Conservation (phyloP, 2,797 vertebrate genomes). For the Tangara arthus region DNA sequence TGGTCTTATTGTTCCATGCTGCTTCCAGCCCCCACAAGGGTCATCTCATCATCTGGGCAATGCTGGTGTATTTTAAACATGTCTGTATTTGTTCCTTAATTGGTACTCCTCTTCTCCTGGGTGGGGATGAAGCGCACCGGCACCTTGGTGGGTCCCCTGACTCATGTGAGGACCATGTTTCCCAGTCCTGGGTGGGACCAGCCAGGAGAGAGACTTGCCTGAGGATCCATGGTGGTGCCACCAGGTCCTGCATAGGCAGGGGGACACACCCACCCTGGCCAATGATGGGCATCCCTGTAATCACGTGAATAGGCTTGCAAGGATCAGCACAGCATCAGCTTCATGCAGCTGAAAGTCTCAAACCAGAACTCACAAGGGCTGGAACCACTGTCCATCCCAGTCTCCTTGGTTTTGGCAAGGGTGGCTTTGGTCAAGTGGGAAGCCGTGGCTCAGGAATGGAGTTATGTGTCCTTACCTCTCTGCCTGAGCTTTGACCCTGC, state of each 20-base stretch:
- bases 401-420: neutral
- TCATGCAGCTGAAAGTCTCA: neutral
- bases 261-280: neutral
- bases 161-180: rapidly evolving
- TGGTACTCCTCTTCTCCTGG: neutral
- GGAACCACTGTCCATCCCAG: neutral
- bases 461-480: neutral
- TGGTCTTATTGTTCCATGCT: neutral
- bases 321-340: neutral
- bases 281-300: neutral
- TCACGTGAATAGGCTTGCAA: neutral
- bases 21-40: neutral
- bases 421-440: neutral
- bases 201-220: neutral
- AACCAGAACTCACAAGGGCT: neutral
- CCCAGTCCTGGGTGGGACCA: neutral
- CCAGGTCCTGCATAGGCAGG: neutral
- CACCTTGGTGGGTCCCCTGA: neutral
- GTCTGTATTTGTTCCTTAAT: neutral
- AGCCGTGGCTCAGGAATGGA: neutral
- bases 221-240: neutral
- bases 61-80: neutral
- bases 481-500: neutral
- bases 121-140: neutral
- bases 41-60: neutral